Conservation (phyloP, 2,888 invertebrate species). For the Tetropium fuscum region DNA sequence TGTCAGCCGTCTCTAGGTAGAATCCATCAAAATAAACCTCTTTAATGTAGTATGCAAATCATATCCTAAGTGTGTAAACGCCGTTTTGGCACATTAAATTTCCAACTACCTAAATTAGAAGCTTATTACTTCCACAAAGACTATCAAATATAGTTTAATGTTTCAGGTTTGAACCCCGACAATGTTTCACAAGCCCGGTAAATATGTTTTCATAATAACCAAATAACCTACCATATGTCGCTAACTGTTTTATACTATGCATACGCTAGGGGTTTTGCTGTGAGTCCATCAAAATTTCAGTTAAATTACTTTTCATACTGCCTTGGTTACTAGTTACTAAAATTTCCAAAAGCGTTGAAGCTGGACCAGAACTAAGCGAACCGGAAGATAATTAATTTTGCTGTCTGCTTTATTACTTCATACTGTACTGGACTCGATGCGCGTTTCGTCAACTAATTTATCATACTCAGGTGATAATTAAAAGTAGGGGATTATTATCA, state of each 20-base stretch:
- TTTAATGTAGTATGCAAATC: slow-evolving; percentile 30
- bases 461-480: too few relatives aligned
- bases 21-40: slow-evolving; percentile 17
- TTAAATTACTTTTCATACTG: background rate
- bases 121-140: slow-evolving; percentile 21
- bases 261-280: background rate
- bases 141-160: slow-evolving; percentile 24
- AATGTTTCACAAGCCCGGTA: slow-evolving; percentile 2
- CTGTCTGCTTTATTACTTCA: too few relatives aligned
- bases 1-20: slow-evolving; percentile 24
- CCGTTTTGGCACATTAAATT: slow-evolving; percentile 20
- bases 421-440: too few relatives aligned
- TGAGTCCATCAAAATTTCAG: background rate
- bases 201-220: background rate
- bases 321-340: too few relatives aligned
- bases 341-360: too few relatives aligned
- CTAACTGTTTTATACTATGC: slow-evolving; percentile 1
- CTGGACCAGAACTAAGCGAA: background rate
- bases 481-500: too few relatives aligned
- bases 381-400: too few relatives aligned
- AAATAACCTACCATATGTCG: slow-evolving; percentile 11
- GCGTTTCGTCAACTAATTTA: too few relatives aligned
- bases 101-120: slow-evolving; percentile 22
- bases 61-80: slow-evolving; percentile 15
- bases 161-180: slow-evolving; percentile 4